Evolutionary conservation across 1,140 invertebrate species (phyloP), one percentile per base, ranked within the genome.

Genomic region (Mylabris phalerata): DNA sequence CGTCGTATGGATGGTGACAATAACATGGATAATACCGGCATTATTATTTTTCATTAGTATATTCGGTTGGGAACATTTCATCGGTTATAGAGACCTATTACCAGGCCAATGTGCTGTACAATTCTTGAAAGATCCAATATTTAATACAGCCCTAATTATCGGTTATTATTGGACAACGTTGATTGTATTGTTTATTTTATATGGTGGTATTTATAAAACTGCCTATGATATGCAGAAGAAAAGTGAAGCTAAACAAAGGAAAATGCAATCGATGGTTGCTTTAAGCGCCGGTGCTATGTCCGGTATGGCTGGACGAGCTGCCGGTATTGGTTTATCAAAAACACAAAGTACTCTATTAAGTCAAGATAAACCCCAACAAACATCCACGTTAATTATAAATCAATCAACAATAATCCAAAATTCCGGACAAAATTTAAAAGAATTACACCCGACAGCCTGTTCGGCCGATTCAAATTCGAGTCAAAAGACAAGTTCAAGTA

Each of bases 41-140:
- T 75, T 98, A 10, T 78, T 99, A 3, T 99, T 99, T 75, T 99
- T 99, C 74, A 95, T 95, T 51, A 95, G 93, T 52, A 98, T 99
- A 61, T 98, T 99, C 71, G 97, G 96, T 27, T 99, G 98, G 95
- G 95, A 98, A 73, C 92, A 95, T 72, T 98, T 98, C 69, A 88
- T 95, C 38, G 96, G 95, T 2, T 90, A 89, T 67, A 78, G 94
- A 55, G 92, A 96, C 67, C 77, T 98, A 13, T 77, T 84, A 57
- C 88, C 90, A 0, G 89, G 90, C 5, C 86, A 96, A 72, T 99
- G 97, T 73, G 90, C 93, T 41, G 97, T 98, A 2, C 96, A 98
- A 76, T 99, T 99, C 75, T 82, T 98, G 41, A 95, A 96, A 76
- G 94, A 98, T 77, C 95, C 96, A 0, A 83, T 98, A 25, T 99